Evolutionary conservation across 2,113 vertebrate species (phyloP).

Genomic region (Albula goreensis): DNA sequence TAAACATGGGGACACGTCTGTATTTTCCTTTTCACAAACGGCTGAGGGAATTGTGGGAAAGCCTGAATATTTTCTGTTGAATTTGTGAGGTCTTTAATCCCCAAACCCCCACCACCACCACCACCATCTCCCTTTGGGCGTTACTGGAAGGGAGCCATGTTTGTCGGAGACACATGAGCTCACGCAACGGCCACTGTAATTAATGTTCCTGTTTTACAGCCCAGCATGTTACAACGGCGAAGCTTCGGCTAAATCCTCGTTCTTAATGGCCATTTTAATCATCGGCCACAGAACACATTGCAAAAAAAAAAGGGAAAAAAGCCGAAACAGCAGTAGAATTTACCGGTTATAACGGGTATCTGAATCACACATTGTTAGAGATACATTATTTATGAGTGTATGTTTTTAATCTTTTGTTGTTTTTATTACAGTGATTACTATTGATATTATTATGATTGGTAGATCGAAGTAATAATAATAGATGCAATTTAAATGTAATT

Average conservation of each 20-base stretch:
- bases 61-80: background rate
- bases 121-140: too few relatives aligned
- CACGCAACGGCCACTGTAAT: constrained; percentile 29
- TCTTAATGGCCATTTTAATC: constrained; percentile 32
- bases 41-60: background rate
- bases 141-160: constrained; percentile 5
- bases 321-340: background rate
- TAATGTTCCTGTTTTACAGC: constrained; percentile 30
- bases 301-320: background rate
- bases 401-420: too few relatives aligned
- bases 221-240: constrained; percentile 10
- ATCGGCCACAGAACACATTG: background rate
- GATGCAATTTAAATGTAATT: background rate
- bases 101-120: too few relatives aligned
- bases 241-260: background rate
- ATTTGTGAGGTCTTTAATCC: background rate
- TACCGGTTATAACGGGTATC: background rate
- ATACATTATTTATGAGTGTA: too few relatives aligned
- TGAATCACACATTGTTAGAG: background rate
- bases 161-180: constrained; percentile 25
- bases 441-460: background rate
- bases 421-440: background rate
- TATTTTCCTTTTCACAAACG: constrained; percentile 7
- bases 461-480: background rate
- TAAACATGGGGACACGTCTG: background rate